Base-by-base conservation (phyloP, 2,113 vertebrate genomes). In the Charina bottae region DNA sequence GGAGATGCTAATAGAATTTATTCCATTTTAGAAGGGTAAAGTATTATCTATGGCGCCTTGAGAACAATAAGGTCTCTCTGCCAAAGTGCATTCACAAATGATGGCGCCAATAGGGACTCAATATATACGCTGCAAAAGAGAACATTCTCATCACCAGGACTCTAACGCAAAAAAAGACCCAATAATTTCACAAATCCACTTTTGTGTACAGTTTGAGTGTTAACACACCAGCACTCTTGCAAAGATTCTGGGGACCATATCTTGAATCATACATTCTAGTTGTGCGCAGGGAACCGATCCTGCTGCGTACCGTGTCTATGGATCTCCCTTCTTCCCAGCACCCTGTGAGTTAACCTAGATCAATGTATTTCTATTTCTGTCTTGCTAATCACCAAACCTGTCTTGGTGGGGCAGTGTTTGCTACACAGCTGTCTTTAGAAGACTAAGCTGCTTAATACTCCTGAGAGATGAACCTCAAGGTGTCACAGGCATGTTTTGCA, bases 401-500 rank as follows among this genome's bases (percentile, higher is more conserved):
- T 72, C 37, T 9, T 88, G 55, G 59, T 87, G 33, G 85, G 62
- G 19, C 24, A 46, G 88, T 72, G 78, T 92, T 68, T 89, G 92
- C 46, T 59, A 85, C 24, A 72, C 88, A 91, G 85, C 85, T 56
- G 54, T 87, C 90, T 91, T 91, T 88, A 91, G 60, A 24, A 26
- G 24, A 42, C 58, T 91, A 91, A 91, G 90, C 90, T 78, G 85
- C 62, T 91, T 91, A 78, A 78, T 68, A 68, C 78, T 78, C 64
- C 62, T 49, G 55, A 72, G 15, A 68, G 24, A n/a, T 28, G 13
- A 68, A 56, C 37, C 17, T 59, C 78, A 83, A 85, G 58, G 33
- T n/a, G 54, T 24, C 58, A 19, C 19, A 85, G 58, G 59, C 46
- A 68, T 53, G 19, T 26, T 54, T 55, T 26, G 11, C 46, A 85